Conservation (phyloP, 2,113 vertebrate species). For the Apodemus sylvaticus region DNA sequence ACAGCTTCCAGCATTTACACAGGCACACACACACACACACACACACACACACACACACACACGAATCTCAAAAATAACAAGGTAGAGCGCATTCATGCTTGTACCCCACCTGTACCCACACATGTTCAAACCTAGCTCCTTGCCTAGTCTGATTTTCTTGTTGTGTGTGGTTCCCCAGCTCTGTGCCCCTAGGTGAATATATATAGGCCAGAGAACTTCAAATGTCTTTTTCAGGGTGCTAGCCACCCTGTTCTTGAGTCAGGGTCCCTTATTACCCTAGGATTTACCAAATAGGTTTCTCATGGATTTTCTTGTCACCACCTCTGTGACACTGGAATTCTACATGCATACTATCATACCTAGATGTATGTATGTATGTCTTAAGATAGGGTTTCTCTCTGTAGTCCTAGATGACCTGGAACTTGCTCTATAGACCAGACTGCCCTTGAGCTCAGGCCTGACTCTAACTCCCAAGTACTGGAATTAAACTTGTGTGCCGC, state of each 20-base stretch:
- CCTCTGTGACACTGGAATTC: not conserved
- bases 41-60: not conserved
- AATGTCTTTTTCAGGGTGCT: not conserved
- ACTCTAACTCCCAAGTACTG: not conserved
- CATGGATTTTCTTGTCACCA: not conserved
- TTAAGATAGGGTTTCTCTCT: not conserved
- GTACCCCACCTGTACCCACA: not conserved
- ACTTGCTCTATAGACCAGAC: not conserved
- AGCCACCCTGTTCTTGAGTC: not conserved
- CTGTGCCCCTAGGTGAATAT: not conserved
- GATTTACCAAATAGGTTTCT: not conserved
- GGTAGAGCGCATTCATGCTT: not conserved
- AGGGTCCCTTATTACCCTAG: not conserved
- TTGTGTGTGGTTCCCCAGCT: not conserved
- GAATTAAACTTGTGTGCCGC: not conserved
- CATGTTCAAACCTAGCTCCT: not conserved
- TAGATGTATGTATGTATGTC: too few relatives aligned
- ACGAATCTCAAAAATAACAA: not conserved
- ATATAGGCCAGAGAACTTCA: not conserved
- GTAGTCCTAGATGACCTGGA: not conserved
- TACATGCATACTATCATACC: not conserved
- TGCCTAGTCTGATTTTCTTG: not conserved
- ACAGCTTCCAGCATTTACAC: not conserved
- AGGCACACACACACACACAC: not conserved
- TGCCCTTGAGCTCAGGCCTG: not conserved